These are phyloP conservation scores for Pelmatolapia mariae DNA, from an alignment of 2,113 vertebrate genomes.

Conservation along the genomic window DNA sequence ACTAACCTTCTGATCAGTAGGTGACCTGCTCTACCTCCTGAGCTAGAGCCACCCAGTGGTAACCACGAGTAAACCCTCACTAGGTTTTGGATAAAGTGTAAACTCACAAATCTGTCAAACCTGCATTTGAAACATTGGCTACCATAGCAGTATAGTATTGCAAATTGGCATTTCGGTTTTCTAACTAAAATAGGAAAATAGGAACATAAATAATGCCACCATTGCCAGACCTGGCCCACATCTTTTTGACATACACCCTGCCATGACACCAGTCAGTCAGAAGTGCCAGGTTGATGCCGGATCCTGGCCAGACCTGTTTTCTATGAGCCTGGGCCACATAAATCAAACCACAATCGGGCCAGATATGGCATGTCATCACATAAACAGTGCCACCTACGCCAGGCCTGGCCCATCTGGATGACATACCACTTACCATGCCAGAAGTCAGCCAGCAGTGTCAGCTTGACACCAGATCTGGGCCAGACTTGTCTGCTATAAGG, in stretches of 20 bases:
- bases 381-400: neutral
- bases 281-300: neutral
- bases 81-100: neutral
- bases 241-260: neutral
- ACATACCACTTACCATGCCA: neutral
- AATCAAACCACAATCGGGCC: neutral
- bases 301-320: neutral
- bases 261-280: neutral
- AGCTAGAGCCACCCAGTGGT: neutral
- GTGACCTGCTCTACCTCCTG: neutral
- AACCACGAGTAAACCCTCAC: neutral
- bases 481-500: neutral
- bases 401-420: neutral
- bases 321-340: accelerated
- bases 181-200: neutral
- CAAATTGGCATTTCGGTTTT: neutral
- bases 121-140: neutral
- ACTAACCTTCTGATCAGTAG: neutral
- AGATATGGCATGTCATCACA: neutral
- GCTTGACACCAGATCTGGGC: neutral
- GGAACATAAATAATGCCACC: neutral
- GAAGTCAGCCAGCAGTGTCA: neutral
- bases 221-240: neutral
- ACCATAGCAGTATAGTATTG: neutral
- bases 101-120: neutral